Evolutionary conservation across 2,797 vertebrate genomes (phyloP).

Genomic region (Sebastes minor): DNA sequence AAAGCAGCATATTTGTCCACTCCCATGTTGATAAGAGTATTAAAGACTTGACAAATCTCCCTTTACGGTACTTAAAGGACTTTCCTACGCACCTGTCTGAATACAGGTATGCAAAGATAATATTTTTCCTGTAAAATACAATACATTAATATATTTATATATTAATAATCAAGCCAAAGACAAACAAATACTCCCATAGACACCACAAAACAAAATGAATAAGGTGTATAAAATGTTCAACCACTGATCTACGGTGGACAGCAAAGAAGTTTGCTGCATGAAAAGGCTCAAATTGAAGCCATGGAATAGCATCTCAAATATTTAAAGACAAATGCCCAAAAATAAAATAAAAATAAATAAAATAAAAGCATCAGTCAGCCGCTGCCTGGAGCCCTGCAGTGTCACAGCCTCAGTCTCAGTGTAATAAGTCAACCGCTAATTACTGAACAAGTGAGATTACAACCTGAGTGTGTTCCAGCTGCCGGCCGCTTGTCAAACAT

Average conservation of each 20-base stretch:
- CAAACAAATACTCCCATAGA: not conserved
- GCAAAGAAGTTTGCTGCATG: not conserved
- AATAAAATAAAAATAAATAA: not conserved
- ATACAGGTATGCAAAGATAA: not conserved
- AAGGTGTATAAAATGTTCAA: not conserved
- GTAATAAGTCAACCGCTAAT: slow-evolving; percentile 65
- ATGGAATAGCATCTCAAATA: not conserved
- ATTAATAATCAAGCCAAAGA: not conserved
- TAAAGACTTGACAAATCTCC: too few relatives aligned
- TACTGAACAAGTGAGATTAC: slow-evolving; percentile 77
- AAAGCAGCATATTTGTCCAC: too few relatives aligned
- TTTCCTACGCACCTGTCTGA: too few relatives aligned
- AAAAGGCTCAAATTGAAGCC: not conserved
- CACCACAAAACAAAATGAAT: not conserved
- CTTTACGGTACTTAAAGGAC: too few relatives aligned
- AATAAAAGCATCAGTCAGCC: not conserved
- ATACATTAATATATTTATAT: not conserved
- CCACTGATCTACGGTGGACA: not conserved
- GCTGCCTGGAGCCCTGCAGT: slow-evolving; percentile 11
- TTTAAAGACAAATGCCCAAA: not conserved
- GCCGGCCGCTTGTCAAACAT: slow-evolving; percentile 63
- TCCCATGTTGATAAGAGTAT: too few relatives aligned
- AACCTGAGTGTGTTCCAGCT: slow-evolving; percentile 52
- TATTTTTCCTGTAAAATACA: not conserved
- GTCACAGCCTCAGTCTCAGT: slow-evolving; percentile 5